phyloP scores from a whole-genome alignment of 2,113 vertebrate genomes.

The Centropus bengalensis region DNA sequence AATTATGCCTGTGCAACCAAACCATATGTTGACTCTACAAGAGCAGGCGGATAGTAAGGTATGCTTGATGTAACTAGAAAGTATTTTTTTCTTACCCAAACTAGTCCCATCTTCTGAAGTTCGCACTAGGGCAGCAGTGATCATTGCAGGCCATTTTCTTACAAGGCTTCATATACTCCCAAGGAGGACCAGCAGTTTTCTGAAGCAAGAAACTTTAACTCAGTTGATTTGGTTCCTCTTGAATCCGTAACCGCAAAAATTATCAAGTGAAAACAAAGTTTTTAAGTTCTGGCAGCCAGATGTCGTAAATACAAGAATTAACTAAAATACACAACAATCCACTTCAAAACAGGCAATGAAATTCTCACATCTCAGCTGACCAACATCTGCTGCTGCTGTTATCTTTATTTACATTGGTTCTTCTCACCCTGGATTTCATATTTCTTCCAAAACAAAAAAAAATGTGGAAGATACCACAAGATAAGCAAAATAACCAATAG shows the following conservation, averaged over 20 bases:
- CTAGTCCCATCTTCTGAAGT: not conserved
- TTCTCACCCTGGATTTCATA: not conserved
- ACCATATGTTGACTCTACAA: not conserved
- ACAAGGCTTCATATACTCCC: not conserved
- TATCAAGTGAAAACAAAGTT: not conserved
- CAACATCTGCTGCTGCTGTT: not conserved
- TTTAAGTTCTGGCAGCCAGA: not conserved
- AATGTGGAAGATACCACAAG: not conserved
- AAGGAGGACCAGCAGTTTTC: not conserved
- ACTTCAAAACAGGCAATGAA: not conserved
- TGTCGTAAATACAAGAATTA: not conserved
- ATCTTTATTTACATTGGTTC: not conserved
- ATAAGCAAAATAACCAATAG: not conserved
- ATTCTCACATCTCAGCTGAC: not conserved
- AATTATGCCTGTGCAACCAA: not conserved
- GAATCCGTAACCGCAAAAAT: not conserved
- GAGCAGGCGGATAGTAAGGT: not conserved
- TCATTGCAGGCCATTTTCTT: not conserved
- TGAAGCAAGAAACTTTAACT: not conserved
- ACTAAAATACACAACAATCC: not conserved
- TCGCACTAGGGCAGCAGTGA: not conserved
- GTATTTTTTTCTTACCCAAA: not conserved
- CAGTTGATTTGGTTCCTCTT: not conserved
- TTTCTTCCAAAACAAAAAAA: not conserved
- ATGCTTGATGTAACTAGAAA: not conserved